These are phyloP conservation scores for Chloroceryle inda DNA, from an alignment of 2,797 vertebrate species.

Conservation along the genomic window DNA sequence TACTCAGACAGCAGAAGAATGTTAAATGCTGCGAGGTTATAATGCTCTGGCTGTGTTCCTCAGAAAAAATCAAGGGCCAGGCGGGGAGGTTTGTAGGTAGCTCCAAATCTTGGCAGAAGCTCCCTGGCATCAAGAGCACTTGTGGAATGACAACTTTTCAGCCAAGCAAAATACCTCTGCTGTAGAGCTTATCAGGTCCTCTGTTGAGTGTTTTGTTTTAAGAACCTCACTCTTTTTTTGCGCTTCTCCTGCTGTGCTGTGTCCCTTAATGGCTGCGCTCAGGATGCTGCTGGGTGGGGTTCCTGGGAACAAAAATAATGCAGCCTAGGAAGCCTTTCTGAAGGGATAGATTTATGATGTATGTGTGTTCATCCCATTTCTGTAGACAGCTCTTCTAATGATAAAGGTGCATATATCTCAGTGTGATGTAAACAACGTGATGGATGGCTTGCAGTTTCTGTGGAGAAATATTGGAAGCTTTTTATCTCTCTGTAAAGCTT, in stretches of 20 bases:
- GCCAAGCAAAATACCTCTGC: not conserved
- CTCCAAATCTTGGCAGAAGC: not conserved
- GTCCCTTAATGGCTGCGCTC: not conserved
- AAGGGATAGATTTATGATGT: conserved; percentile 51
- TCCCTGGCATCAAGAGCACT: not conserved
- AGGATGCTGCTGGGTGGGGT: not conserved
- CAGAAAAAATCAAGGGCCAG: not conserved
- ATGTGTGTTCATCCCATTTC: conserved; percentile 32
- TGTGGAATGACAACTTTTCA: not conserved
- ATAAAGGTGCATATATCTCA: conserved; percentile 48
- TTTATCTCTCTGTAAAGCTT: conserved; percentile 46
- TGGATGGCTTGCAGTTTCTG: conserved; percentile 41
- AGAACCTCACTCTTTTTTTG: not conserved
- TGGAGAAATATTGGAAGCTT: conserved; percentile 35
- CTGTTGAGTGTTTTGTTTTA: accelerated
- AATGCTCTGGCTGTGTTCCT: not conserved
- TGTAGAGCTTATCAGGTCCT: accelerated
- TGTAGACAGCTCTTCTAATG: conserved; percentile 44
- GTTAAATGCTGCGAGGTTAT: not conserved
- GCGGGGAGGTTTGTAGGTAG: not conserved
- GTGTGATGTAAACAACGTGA: conserved; percentile 59
- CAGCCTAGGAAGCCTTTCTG: not conserved
- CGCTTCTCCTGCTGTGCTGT: not conserved
- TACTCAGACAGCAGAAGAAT: not conserved
- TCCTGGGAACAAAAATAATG: not conserved